Base-by-base conservation (phyloP, 2,888 invertebrate genomes). In the Torymus auratus region DNA sequence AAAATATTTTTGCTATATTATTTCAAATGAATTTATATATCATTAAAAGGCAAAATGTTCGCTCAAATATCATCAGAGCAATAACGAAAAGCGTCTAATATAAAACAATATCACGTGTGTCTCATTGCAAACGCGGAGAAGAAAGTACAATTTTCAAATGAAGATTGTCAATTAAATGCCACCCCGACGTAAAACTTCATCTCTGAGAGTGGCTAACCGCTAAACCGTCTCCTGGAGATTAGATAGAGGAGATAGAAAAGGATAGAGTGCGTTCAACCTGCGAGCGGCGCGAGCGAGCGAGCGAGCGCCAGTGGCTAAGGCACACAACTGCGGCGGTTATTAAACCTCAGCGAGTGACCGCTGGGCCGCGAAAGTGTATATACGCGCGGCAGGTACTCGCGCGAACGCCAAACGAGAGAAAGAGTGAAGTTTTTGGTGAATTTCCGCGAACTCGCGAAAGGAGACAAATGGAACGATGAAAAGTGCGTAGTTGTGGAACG, bases 191-290 rank as follows among this genome's bases (percentile, higher is more conserved):
- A 58, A 41, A 41, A 58, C 56, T 69, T n/a, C 13, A 4, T 7
- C 28, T 3, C 12, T 12, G 17, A 62, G 28, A n/a, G 52, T 13
- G 11, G 41, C 41, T 41, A 64, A 56, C 72, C 52, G 62, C 23
- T 23, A 55, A 60, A 58, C 58, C 67, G 23, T 52, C 41, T 41
- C 3, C n/a, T 13, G 15, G 10, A 65, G 56, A 65, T 17, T 28
- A 67, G 60, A 55, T 28, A 41, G 17, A 68, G 60, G 55, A 53
- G 71, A 50, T 28, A 62, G 60, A 76, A 61, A 55, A 53, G 58
- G 67, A 50, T 41, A 69, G 69, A 76, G 76, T 76, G 62, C 76
- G 76, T 76, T 76, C 76, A 76, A 76, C 76, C 41, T 69, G 69
- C 60, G 60, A 13, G 52, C n/a, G 60, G 20, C 5, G 41, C 41